Conservation (phyloP, 2,888 invertebrate genomes). For the Strigamia transsilvanica region DNA sequence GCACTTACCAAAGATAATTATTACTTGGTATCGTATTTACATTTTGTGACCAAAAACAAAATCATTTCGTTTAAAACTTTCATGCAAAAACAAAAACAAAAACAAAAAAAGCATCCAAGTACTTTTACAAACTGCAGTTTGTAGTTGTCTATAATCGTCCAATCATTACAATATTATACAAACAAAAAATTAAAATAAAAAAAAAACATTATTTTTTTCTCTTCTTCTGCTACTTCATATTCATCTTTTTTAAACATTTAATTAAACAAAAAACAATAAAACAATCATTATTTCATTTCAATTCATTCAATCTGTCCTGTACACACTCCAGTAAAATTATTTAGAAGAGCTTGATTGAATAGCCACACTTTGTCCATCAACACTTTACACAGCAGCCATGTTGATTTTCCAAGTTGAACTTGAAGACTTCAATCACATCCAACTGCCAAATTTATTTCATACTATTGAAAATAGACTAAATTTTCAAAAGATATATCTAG, state of each 20-base stretch:
- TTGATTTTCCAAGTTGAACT: conserved; percentile 43
- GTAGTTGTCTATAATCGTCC: neutral
- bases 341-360: neutral
- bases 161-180: conserved; percentile 1
- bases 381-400: conserved; percentile 8
- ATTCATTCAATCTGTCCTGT: conserved; percentile 14
- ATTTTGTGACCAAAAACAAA: neutral
- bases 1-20: conserved; percentile 1
- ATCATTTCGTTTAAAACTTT: neutral
- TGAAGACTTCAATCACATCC: conserved; percentile 27
- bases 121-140: neutral
- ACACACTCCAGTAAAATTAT: neutral
- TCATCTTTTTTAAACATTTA: neutral
- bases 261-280: neutral
- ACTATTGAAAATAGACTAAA: neutral
- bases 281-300: neutral
- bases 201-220: neutral
- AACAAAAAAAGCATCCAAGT: neutral
- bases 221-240: neutral
- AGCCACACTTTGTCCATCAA: neutral
- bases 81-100: neutral
- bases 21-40: neutral
- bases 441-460: conserved; percentile 2
- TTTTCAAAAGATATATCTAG: neutral
- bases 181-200: neutral